Evolutionary conservation across 2,797 vertebrate species (phyloP).

Genomic region (Picus viridis): DNA sequence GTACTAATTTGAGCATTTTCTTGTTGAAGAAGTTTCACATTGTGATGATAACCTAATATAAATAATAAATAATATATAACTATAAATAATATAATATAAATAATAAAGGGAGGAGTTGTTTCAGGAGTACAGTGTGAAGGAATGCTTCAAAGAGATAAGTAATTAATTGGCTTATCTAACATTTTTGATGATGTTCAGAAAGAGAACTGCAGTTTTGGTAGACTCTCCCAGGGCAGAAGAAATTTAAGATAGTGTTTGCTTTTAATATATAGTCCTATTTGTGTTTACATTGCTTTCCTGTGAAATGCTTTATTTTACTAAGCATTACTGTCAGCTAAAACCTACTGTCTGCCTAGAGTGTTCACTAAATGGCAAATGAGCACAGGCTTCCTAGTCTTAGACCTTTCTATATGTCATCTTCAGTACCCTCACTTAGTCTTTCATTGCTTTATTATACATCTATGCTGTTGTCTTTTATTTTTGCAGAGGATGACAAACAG

Average conservation of each 20-base stretch:
- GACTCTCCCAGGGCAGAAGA: neutral
- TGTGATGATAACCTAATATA: neutral
- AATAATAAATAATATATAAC: no score
- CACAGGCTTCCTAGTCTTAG: neutral
- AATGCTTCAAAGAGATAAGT: constrained; percentile 12
- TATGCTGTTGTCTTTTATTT: constrained; percentile 36
- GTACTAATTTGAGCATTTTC: neutral
- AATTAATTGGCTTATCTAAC: neutral
- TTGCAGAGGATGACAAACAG: constrained; percentile 96
- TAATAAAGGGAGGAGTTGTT: constrained; percentile 6
- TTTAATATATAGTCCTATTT: neutral
- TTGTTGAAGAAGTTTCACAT: neutral
- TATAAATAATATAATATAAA: no score
- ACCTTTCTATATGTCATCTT: neutral
- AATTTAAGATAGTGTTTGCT: neutral
- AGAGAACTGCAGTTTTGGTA: neutral
- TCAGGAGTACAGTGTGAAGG: neutral
- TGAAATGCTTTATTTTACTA: neutral
- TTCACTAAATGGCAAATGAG: neutral
- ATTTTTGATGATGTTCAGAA: neutral
- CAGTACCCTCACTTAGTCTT: neutral
- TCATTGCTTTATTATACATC: neutral
- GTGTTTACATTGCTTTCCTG: neutral
- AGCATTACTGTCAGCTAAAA: neutral
- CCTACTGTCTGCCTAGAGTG: neutral